Conservation (phyloP, 2,113 vertebrate species). For the Monopterus albus region DNA sequence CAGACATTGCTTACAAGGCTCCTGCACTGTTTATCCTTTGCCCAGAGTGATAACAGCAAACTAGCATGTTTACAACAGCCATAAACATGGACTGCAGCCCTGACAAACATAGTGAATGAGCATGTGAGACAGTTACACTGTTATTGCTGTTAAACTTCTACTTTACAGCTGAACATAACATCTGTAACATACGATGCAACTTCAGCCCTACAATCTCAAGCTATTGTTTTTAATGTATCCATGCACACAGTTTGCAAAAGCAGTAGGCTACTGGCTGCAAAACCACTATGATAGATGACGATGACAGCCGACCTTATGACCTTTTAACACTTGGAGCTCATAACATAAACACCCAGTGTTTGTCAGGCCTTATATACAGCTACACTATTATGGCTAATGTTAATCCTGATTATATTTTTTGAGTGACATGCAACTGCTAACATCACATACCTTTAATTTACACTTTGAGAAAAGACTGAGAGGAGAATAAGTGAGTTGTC, state of each 20-base stretch:
- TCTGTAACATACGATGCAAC: background rate
- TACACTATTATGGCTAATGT: no score
- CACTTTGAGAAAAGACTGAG: background rate
- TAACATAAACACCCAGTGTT: no score
- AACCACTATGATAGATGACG: no score
- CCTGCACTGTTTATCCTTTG: conserved; percentile 12
- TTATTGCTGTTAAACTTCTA: conserved; percentile 10
- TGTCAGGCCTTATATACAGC: no score
- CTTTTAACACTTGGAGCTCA: no score
- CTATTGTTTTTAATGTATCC: no score
- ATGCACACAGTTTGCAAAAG: no score
- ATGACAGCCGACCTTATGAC: no score
- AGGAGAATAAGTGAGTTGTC: background rate
- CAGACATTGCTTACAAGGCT: conserved; percentile 6
- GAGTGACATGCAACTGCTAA: background rate
- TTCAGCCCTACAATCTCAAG: background rate
- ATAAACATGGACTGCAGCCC: conserved; percentile 42
- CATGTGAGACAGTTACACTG: conserved; percentile 35
- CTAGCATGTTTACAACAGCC: conserved; percentile 48
- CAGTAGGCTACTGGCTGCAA: no score
- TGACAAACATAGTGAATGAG: conserved; percentile 31
- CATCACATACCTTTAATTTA: background rate
- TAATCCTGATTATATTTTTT: no score
- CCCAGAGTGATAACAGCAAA: conserved; percentile 41
- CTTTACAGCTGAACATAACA: background rate